phyloP scores from a whole-genome alignment of 2,888 invertebrate species.

The Leptopilina syphax region DNA sequence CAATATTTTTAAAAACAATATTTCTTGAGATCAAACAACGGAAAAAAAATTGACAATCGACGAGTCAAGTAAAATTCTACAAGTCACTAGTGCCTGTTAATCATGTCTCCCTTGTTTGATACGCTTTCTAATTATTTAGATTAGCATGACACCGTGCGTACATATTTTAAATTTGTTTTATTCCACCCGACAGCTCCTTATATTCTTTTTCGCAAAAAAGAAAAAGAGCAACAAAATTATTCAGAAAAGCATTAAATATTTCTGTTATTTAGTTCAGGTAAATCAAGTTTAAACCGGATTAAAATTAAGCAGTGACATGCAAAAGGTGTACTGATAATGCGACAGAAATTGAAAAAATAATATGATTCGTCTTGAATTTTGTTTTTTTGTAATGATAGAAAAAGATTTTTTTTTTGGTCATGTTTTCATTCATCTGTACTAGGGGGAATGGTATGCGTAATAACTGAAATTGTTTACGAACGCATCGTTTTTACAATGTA shows the following conservation, averaged over 20 bases:
- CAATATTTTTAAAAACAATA: too few relatives aligned
- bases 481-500: too few relatives aligned
- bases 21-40: too few relatives aligned
- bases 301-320: neutral
- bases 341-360: neutral
- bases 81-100: slow-evolving; percentile 64
- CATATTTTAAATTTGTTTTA: slow-evolving; percentile 1
- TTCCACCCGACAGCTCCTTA: neutral
- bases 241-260: neutral
- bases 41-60: slow-evolving; percentile 46
- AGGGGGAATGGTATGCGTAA: too few relatives aligned
- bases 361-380: neutral
- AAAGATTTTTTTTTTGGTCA: too few relatives aligned
- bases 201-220: neutral
- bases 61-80: slow-evolving; percentile 68
- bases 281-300: slow-evolving; percentile 6
- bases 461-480: too few relatives aligned
- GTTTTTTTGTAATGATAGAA: too few relatives aligned
- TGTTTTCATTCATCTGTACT: too few relatives aligned
- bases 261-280: neutral
- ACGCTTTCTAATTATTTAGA: slow-evolving; percentile 72
- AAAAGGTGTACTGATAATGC: neutral
- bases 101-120: slow-evolving; percentile 64
- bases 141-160: slow-evolving; percentile 41
- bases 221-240: neutral